Conservation (phyloP, 2,888 invertebrate genomes). For the Fragum fragum region DNA sequence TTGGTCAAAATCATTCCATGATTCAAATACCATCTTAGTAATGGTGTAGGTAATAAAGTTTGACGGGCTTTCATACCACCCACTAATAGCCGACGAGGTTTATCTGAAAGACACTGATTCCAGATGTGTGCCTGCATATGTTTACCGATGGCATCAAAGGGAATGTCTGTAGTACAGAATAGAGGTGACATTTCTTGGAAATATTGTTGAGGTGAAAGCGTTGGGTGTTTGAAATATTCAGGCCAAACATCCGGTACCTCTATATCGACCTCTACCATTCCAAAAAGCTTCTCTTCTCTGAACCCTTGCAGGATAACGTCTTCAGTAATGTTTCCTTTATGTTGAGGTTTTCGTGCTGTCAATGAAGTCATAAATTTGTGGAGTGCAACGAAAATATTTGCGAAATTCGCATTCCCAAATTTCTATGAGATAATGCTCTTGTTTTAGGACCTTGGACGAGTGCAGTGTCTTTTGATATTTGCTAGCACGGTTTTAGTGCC, state of each 20-base stretch:
- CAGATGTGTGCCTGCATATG: conserved; percentile 46
- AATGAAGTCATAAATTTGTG: not conserved
- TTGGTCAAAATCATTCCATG: not conserved
- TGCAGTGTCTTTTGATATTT: not conserved
- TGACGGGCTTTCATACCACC: conserved; percentile 16
- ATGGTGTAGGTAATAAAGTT: not conserved
- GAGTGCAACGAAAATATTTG: not conserved
- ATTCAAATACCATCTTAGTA: not conserved
- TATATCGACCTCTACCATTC: not conserved
- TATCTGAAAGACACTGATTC: conserved; percentile 12
- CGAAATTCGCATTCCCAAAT: not conserved
- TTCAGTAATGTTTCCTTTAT: not conserved
- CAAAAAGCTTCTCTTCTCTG: not conserved
- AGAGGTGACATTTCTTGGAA: not conserved
- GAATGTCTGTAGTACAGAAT: conserved; percentile 35
- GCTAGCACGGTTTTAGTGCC: not conserved
- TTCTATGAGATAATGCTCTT: not conserved
- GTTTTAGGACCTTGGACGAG: not conserved
- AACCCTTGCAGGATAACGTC: not conserved
- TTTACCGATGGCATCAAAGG: conserved; percentile 46
- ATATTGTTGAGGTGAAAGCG: not conserved
- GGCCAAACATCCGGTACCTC: not conserved
- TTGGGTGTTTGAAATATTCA: not conserved
- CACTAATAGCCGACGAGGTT: not conserved
- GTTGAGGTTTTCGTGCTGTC: not conserved